These are phyloP conservation scores for Callionymus lyra DNA, from an alignment of 2,113 vertebrate species.

Conservation along the genomic window DNA sequence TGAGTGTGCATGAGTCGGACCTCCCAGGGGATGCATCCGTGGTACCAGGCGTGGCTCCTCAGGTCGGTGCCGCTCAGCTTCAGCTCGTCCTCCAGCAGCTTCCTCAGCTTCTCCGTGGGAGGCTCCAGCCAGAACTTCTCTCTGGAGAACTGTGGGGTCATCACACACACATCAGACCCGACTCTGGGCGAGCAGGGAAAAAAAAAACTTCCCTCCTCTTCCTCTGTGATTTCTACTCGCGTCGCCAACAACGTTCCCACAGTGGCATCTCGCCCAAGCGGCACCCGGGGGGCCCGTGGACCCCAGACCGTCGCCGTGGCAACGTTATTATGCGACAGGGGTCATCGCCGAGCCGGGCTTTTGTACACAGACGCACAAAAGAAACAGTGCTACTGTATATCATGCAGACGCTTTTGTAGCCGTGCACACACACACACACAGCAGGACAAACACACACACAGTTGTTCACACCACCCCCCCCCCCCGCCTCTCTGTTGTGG, in stretches of 20 bases:
- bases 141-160: slow-evolving; percentile 79
- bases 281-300: slow-evolving; percentile 19
- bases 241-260: neutral
- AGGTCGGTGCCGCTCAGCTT: slow-evolving; percentile 77
- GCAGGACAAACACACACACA: slow-evolving; percentile 6
- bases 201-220: slow-evolving; percentile 4
- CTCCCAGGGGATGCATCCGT: slow-evolving; percentile 82
- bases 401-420: slow-evolving; percentile 8
- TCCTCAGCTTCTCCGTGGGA: slow-evolving; percentile 76
- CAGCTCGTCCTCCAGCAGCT: slow-evolving; percentile 87
- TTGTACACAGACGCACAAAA: slow-evolving; percentile 18
- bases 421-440: slow-evolving; percentile 3
- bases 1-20: slow-evolving; percentile 47
- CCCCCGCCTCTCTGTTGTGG: slow-evolving; percentile 13
- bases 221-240: slow-evolving; percentile 28
- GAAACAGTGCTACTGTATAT: slow-evolving; percentile 35
- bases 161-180: slow-evolving; percentile 10
- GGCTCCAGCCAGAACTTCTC: slow-evolving; percentile 83
- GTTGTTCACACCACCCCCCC: slow-evolving; percentile 1
- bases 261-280: neutral
- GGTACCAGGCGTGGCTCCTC: slow-evolving; percentile 90
- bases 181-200: too few species aligned
- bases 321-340: slow-evolving; percentile 36
- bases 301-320: slow-evolving; percentile 31
- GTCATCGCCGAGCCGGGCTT: slow-evolving; percentile 39